Conservation (phyloP, 2,113 vertebrate genomes). For the Zosterops japonicus region DNA sequence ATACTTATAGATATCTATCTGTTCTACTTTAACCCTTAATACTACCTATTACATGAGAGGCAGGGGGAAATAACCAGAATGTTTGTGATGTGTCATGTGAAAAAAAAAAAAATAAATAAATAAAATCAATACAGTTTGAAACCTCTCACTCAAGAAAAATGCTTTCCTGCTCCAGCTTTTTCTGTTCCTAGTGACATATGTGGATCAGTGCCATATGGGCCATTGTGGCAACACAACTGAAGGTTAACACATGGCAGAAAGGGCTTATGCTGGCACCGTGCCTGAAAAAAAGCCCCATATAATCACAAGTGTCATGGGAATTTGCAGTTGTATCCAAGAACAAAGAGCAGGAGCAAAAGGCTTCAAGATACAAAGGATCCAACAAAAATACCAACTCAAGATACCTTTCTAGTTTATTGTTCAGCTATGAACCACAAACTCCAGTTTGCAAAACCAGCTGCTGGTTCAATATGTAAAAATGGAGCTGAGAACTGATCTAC, state of each 20-base stretch:
- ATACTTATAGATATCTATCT: not conserved
- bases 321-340: not conserved
- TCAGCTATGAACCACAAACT: not conserved
- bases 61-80: not conserved
- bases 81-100: not conserved
- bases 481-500: not conserved
- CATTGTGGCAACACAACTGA: not conserved
- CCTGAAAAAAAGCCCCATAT: not conserved
- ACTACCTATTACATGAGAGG: not conserved
- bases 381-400: not conserved
- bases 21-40: not conserved
- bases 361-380: not conserved
- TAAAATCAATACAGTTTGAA: not conserved
- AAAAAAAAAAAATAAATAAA: too few species aligned
- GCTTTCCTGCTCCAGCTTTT: not conserved
- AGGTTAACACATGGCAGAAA: not conserved
- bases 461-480: not conserved
- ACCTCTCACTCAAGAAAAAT: not conserved
- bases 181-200: not conserved
- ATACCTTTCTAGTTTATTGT: not conserved
- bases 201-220: not conserved
- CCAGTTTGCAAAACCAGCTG: not conserved
- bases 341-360: not conserved
- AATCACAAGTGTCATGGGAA: not conserved
- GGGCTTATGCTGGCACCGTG: not conserved